Evolutionary conservation across 1,140 invertebrate genomes (phyloP).

Genomic region (Plodia interpunctella): DNA sequence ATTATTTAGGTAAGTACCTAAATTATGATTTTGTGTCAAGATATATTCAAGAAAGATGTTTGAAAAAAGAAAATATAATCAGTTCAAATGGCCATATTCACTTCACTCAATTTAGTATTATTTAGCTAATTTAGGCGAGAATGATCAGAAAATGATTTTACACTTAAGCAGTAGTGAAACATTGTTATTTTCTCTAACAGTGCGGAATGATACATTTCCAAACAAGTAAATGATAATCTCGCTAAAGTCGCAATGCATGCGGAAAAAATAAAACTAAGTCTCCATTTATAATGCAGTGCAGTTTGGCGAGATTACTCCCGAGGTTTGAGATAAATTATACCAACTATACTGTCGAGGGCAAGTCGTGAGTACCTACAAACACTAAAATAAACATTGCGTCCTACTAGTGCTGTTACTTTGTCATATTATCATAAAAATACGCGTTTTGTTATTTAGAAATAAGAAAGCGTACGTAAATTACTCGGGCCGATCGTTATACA

Average conservation of each 20-base stretch:
- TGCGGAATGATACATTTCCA: constrained; percentile 3
- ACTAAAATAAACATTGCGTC: too few relatives aligned
- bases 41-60: not conserved
- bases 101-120: constrained; percentile 7
- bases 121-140: constrained; percentile 3
- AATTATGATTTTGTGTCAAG: not conserved
- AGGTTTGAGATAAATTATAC: too few relatives aligned
- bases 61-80: constrained; percentile 6
- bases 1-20: not conserved
- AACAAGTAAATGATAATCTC: not conserved
- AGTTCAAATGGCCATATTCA: not conserved
- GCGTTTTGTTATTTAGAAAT: too few relatives aligned
- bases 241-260: not conserved
- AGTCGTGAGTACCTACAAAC: too few relatives aligned
- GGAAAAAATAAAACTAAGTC: too few relatives aligned
- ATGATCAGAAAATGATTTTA: constrained; percentile 3
- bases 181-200: not conserved
- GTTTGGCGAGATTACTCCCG: too few relatives aligned
- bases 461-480: too few relatives aligned
- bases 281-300: too few relatives aligned
- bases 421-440: too few relatives aligned
- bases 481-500: too few relatives aligned
- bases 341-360: too few relatives aligned
- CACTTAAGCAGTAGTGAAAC: not conserved
- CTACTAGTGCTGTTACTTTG: too few relatives aligned